phyloP scores from a whole-genome alignment of 53 echinoderm and acorn worm genomes.

The Crossaster papposus region DNA sequence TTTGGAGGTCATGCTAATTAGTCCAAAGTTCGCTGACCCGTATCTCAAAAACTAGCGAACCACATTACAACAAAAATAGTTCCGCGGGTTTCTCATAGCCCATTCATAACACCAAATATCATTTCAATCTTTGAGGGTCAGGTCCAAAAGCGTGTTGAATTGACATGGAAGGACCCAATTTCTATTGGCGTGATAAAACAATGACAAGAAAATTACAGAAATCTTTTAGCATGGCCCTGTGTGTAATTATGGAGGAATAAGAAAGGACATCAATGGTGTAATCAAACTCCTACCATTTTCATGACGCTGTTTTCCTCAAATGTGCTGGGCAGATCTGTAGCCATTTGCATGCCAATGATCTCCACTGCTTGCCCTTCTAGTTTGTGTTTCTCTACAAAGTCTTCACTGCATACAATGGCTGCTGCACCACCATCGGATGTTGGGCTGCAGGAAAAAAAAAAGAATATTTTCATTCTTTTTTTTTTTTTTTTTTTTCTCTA shows the following conservation, averaged over 20 bases:
- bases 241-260: background rate
- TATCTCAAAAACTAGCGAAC: no score
- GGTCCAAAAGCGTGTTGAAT: no score
- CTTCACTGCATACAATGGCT: constrained; percentile 90
- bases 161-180: no score
- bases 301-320: constrained; percentile 93
- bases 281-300: constrained; percentile 73
- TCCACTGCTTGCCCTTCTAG: constrained; percentile 82
- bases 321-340: constrained; percentile 82
- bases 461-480: background rate
- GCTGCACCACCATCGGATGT: constrained; percentile 97
- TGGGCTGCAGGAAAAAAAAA: constrained; percentile 63
- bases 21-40: no score
- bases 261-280: background rate
- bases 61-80: no score
- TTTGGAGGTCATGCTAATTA: no score
- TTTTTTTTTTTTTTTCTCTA: background rate
- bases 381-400: constrained; percentile 83
- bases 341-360: constrained; percentile 94
- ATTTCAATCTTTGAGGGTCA: no score
- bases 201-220: no score
- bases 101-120: no score
- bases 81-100: no score
- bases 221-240: no score
- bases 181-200: no score